A percentile compares a stretch with the other conserved stretches of the same genome.
phyloP scores from a whole-genome alignment of 92 coral and sea anemone genomes.

The Nematostella vectensis region DNA sequence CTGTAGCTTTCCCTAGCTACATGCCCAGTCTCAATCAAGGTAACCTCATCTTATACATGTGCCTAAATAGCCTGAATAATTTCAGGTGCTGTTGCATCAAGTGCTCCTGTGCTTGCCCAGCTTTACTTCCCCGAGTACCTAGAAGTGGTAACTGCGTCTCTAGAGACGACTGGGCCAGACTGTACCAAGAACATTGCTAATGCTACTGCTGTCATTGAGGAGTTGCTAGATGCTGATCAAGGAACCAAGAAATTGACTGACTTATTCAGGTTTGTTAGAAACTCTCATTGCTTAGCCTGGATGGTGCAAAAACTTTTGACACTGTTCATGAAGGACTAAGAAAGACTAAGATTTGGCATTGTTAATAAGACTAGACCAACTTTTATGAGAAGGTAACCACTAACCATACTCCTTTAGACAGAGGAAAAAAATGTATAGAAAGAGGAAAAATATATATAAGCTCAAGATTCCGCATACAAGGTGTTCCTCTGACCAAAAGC shows the following conservation, averaged over 20 bases:
- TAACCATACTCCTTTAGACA: no score
- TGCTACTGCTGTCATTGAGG: slow-evolving; percentile 62
- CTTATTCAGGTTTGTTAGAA: slow-evolving; percentile 44
- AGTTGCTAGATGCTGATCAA: slow-evolving; percentile 48
- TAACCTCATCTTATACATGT: slow-evolving; percentile 92
- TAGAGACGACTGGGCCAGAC: slow-evolving; percentile 74
- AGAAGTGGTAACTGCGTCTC: slow-evolving; percentile 88
- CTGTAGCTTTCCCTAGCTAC: no score
- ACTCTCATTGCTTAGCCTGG: not conserved
- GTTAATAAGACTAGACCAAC: no score
- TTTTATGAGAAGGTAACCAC: no score
- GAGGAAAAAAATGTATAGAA: no score
- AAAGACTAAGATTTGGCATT: no score
- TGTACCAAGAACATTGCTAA: slow-evolving; percentile 68
- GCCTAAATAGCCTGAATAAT: slow-evolving; percentile 15
- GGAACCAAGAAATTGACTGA: slow-evolving; percentile 63
- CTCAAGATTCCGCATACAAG: no score
- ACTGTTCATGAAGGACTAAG: no score
- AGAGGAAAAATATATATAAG: no score
- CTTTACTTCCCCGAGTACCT: slow-evolving; percentile 78
- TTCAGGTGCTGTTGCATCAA: slow-evolving; percentile 91
- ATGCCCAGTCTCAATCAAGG: no score
- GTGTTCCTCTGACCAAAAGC: no score
- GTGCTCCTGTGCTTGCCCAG: slow-evolving; percentile 88
- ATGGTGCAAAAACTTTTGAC: not conserved